Percentiles rank a stretch among this genome's conserved stretches.
Conservation (phyloP, 2,113 vertebrate genomes). For the Plecotus auritus region DNA sequence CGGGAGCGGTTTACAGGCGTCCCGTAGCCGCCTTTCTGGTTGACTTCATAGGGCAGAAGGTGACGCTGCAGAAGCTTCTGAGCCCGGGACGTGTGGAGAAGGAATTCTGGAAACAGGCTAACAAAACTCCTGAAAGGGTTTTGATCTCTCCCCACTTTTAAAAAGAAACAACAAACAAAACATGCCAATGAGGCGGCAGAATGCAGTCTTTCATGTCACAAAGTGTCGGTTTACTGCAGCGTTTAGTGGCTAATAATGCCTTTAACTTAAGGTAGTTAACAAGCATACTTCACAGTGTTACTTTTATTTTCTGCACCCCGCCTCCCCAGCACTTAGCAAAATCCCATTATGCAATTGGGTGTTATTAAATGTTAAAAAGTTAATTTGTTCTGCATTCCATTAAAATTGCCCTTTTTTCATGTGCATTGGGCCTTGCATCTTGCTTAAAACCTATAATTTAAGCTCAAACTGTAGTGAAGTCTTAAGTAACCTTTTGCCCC, state of each 20-base stretch:
- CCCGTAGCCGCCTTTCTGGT: constrained; percentile 20
- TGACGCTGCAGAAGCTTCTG: not conserved
- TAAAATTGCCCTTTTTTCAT: constrained; percentile 77
- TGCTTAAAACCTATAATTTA: constrained; percentile 83
- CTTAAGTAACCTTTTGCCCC: constrained; percentile 78
- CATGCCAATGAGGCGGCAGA: constrained; percentile 57
- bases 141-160: constrained; percentile 48
- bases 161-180: constrained; percentile 39
- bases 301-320: constrained; percentile 76
- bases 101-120: constrained; percentile 29
- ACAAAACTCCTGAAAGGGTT: constrained; percentile 55
- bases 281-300: constrained; percentile 70
- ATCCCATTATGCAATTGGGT: constrained; percentile 73
- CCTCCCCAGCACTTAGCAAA: constrained; percentile 72
- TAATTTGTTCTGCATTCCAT: constrained; percentile 84
- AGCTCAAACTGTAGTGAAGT: constrained; percentile 66
- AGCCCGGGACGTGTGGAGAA: not conserved
- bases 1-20: not conserved
- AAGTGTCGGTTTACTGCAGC: constrained; percentile 65
- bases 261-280: constrained; percentile 73
- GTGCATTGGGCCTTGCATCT: constrained; percentile 68
- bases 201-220: constrained; percentile 71
- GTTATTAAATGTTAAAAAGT: constrained; percentile 80
- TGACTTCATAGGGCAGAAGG: not conserved
- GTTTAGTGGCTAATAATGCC: constrained; percentile 55